A percentile compares a stretch with the other conserved stretches of the same genome.
phyloP scores from a whole-genome alignment of 2,888 invertebrate genomes.

The Chalcosyrphus nemorum region DNA sequence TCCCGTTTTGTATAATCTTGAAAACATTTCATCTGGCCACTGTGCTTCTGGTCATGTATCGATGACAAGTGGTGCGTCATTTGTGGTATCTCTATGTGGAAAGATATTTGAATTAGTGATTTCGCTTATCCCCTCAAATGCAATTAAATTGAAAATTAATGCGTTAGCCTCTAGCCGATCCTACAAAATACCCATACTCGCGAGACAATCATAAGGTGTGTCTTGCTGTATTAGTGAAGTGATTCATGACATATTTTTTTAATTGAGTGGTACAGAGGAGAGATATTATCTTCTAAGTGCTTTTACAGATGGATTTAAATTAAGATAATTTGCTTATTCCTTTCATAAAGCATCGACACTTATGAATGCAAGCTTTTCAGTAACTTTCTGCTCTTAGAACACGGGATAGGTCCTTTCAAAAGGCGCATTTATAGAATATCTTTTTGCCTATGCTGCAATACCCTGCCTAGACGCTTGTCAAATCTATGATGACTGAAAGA shows the following conservation, averaged over 20 bases:
- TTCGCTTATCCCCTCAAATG: slow-evolving; percentile 62
- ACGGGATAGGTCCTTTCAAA: too few relatives aligned
- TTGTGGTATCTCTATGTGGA: slow-evolving; percentile 16
- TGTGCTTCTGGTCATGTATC: slow-evolving; percentile 71
- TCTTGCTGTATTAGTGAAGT: slow-evolving; percentile 35
- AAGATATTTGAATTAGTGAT: slow-evolving; percentile 55
- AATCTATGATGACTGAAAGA: too few relatives aligned
- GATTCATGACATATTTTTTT: slow-evolving; percentile 61
- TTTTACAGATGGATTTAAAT: slow-evolving; percentile 1
- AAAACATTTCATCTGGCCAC: slow-evolving; percentile 61
- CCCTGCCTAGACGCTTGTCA: too few relatives aligned
- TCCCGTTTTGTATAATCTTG: slow-evolving; percentile 16
- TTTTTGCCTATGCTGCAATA: too few relatives aligned
- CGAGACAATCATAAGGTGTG: slow-evolving; percentile 59
- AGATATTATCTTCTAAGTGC: neutral
- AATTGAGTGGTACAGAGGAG: slow-evolving; percentile 32
- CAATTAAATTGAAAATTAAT: slow-evolving; percentile 67
- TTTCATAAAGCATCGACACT: too few relatives aligned
- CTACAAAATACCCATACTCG: slow-evolving; percentile 20
- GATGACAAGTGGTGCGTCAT: slow-evolving; percentile 64
- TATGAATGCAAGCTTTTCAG: too few relatives aligned
- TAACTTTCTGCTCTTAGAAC: too few relatives aligned
- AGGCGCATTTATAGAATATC: too few relatives aligned
- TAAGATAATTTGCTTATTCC: slow-evolving; percentile 4
- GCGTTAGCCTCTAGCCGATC: slow-evolving; percentile 64